Conservation (phyloP, 2,113 vertebrate species). For the Pelvicachromis taeniatus region DNA sequence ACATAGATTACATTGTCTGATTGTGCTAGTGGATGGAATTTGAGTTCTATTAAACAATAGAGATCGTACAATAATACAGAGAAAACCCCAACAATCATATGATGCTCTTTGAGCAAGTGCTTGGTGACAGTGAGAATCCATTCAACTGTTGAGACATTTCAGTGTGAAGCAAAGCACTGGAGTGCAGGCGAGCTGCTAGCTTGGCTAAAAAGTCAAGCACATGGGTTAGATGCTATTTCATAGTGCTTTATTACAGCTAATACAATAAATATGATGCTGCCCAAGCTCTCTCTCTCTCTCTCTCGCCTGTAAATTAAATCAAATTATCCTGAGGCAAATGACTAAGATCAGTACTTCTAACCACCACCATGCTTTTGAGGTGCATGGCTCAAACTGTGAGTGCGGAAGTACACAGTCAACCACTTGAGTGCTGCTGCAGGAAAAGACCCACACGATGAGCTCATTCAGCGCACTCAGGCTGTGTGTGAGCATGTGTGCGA, state of each 20-base stretch:
- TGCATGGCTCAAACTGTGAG: background rate
- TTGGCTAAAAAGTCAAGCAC: background rate
- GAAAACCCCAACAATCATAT: background rate
- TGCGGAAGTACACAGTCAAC: background rate
- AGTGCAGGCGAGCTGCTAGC: background rate
- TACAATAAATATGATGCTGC: background rate
- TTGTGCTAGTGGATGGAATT: background rate
- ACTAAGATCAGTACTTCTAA: background rate
- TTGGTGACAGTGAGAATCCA: background rate
- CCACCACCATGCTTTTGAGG: background rate
- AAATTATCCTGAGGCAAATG: background rate
- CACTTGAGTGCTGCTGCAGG: background rate
- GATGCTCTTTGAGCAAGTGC: background rate
- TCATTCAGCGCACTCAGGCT: background rate
- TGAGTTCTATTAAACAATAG: background rate
- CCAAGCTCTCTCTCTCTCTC: background rate
- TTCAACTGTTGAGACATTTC: background rate
- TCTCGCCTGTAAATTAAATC: background rate
- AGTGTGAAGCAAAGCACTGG: background rate
- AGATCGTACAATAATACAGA: background rate
- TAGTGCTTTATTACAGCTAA: background rate
- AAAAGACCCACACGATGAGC: conserved; percentile 14
- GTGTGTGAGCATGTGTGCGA: background rate
- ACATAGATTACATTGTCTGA: background rate
- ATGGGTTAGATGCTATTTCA: background rate